Percentiles rank a stretch among this genome's conserved stretches.
Evolutionary conservation across 2,888 invertebrate genomes (phyloP).

Genomic region (Melitaea athalia): DNA sequence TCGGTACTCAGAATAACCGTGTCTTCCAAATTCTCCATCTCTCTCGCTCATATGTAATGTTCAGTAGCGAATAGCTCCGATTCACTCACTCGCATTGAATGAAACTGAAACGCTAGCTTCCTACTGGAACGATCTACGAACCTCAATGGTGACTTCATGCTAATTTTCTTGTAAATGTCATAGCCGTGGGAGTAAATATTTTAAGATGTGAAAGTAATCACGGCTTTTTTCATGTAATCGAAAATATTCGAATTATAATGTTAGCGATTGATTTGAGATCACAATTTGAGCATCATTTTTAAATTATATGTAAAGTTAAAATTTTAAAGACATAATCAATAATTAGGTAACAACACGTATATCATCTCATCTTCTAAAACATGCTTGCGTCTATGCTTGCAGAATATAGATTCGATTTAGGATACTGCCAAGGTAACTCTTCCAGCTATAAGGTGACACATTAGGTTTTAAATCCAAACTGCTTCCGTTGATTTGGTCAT

Average conservation of each 20-base stretch:
- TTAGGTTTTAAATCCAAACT: no score
- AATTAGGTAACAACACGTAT: no score
- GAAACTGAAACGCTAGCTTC: constrained; percentile 27
- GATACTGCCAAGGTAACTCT: no score
- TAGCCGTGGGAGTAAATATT: constrained; percentile 22
- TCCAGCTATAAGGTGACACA: no score
- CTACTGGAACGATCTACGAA: constrained; percentile 43
- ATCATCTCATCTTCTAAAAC: no score
- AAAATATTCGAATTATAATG: neutral
- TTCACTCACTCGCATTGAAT: constrained; percentile 35
- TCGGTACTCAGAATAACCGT: constrained; percentile 30
- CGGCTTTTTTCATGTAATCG: neutral
- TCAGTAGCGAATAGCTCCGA: neutral
- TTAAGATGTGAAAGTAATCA: constrained; percentile 26
- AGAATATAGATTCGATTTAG: no score
- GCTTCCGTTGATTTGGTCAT: no score
- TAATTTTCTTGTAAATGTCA: constrained; percentile 36
- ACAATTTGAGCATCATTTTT: neutral
- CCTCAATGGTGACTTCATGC: constrained; percentile 48
- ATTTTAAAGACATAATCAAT: no score
- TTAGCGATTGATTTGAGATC: neutral
- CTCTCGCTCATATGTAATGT: constrained; percentile 15
- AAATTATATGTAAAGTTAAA: neutral
- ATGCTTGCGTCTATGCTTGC: no score
- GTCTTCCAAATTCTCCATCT: constrained; percentile 12